Evolutionary conservation across 2,113 vertebrate genomes (phyloP).

Genomic region (Psittacus erithacus): DNA sequence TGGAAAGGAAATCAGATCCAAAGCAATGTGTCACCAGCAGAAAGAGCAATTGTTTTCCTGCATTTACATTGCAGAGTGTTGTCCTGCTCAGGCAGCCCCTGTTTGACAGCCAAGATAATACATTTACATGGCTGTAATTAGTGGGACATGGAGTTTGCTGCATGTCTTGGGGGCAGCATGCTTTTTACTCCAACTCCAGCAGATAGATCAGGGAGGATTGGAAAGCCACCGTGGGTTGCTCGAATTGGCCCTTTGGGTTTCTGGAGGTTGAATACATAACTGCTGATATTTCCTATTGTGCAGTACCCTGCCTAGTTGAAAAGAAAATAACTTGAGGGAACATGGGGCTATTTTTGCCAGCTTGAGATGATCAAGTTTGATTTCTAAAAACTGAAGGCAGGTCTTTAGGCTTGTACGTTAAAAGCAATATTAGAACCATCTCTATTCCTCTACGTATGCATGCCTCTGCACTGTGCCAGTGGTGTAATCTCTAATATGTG

Average conservation of each 20-base stretch:
- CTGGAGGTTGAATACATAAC: constrained; percentile 50
- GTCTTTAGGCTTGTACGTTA: constrained; percentile 7
- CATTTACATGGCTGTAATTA: constrained; percentile 66
- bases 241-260: constrained; percentile 37
- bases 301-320: constrained; percentile 17
- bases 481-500: neutral
- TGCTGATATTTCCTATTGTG: constrained; percentile 35
- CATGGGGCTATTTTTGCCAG: constrained; percentile 26
- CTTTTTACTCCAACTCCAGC: constrained; percentile 28
- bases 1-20: constrained; percentile 14
- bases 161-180: constrained; percentile 37
- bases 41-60: constrained; percentile 46
- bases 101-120: constrained; percentile 63
- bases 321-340: constrained; percentile 52
- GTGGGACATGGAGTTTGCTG: constrained; percentile 30
- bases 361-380: constrained; percentile 53
- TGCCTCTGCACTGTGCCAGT: neutral
- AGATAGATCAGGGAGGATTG: constrained; percentile 33
- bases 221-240: constrained; percentile 18
- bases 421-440: neutral
- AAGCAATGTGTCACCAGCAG: constrained; percentile 39
- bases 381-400: constrained; percentile 15
- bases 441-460: neutral
- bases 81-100: neutral
- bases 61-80: neutral